A percentile compares a stretch with the other conserved stretches of the same genome.
Evolutionary conservation across 2,888 invertebrate genomes (phyloP).

Genomic region (Tryphoninae sp.): DNA sequence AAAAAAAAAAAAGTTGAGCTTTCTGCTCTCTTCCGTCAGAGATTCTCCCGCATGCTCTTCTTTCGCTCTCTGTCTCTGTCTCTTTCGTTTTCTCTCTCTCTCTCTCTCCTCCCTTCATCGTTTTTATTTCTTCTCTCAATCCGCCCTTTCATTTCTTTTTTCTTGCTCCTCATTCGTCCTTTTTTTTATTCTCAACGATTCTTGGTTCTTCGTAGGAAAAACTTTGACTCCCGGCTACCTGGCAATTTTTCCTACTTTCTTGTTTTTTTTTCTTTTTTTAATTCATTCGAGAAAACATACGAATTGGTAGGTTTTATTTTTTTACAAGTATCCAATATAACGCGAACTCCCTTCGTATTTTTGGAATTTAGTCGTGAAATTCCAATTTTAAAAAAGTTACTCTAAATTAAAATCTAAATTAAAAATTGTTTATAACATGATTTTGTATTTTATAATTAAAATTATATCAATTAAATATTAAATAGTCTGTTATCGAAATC

Average conservation of each 20-base stretch:
- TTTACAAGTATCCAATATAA: no score
- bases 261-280: no score
- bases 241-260: slow-evolving; percentile 24
- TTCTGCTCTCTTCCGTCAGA: slow-evolving; percentile 52
- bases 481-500: no score
- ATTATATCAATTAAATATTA: no score
- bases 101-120: slow-evolving; percentile 13
- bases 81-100: not conserved
- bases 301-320: no score
- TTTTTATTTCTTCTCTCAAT: not conserved
- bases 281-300: no score
- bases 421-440: no score
- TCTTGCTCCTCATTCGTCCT: not conserved
- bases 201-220: slow-evolving; percentile 18
- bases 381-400: no score
- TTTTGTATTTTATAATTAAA: no score
- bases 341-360: no score
- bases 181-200: not conserved
- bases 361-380: no score
- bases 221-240: slow-evolving; percentile 32
- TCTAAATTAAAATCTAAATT: no score
- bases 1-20: slow-evolving; percentile 56
- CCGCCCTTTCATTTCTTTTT: not conserved
- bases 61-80: not conserved
- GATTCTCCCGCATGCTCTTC: slow-evolving; percentile 37